These are phyloP conservation scores for Gallinago undulata DNA, from an alignment of 2,113 vertebrate species.

Conservation along the genomic window DNA sequence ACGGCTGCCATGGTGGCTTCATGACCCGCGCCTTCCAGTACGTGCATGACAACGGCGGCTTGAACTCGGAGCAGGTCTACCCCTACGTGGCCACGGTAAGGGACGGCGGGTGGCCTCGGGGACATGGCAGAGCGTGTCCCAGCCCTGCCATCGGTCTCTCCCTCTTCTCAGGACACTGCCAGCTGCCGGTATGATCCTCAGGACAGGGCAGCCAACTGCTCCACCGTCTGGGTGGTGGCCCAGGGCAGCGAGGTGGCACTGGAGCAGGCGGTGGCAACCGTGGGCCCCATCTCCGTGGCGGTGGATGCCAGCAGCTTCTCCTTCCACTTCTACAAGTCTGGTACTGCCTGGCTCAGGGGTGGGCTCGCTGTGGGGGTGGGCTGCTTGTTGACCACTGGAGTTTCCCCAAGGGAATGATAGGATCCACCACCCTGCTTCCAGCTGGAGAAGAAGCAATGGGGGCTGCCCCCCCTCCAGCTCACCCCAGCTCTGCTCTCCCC, in stretches of 20 bases:
- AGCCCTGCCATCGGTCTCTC: rapidly evolving
- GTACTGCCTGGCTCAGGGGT: too few species aligned
- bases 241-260: background rate
- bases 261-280: background rate
- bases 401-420: too few species aligned
- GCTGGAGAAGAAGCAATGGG: rapidly evolving
- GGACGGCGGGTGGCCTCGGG: rapidly evolving
- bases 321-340: constrained; percentile 40
- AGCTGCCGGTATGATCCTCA: background rate
- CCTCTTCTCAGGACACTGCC: background rate
- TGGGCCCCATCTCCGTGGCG: background rate
- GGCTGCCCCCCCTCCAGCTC: rapidly evolving
- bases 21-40: constrained; percentile 24
- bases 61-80: constrained; percentile 38
- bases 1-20: background rate
- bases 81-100: constrained; percentile 40
- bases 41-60: background rate
- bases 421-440: background rate
- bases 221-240: background rate
- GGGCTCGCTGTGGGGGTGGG: rapidly evolving
- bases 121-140: background rate
- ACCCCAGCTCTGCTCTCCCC: background rate
- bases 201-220: constrained; percentile 16
- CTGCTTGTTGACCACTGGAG: background rate
- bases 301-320: background rate